Evolutionary conservation across 2,888 invertebrate genomes (phyloP).

Genomic region (Pheosia tremula): DNA sequence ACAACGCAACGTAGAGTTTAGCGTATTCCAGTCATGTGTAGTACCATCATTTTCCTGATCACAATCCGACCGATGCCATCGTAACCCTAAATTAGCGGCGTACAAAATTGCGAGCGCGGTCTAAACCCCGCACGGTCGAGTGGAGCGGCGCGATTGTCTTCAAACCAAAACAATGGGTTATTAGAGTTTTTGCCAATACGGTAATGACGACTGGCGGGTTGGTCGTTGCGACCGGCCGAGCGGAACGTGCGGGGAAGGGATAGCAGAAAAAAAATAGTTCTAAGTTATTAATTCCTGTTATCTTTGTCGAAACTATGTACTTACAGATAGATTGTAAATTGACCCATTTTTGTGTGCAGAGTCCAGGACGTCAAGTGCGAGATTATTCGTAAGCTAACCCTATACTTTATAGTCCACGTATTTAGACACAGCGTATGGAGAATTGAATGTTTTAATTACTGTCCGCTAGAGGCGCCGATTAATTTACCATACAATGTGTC

Average conservation of each 20-base stretch:
- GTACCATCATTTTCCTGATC: conserved; percentile 1
- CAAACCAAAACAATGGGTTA: conserved; percentile 60
- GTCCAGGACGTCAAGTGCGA: no score
- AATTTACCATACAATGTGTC: no score
- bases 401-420: no score
- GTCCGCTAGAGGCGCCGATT: no score
- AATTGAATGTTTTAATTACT: no score
- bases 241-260: conserved; percentile 25
- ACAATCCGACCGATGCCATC: conserved; percentile 5
- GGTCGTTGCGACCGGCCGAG: conserved; percentile 33
- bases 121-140: conserved; percentile 18
- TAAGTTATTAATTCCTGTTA: background rate
- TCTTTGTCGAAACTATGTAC: no score
- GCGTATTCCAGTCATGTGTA: background rate
- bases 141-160: conserved; percentile 34
- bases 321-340: no score
- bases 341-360: no score
- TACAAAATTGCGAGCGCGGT: conserved; percentile 34
- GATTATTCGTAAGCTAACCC: no score
- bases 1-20: background rate
- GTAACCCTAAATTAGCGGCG: conserved; percentile 37
- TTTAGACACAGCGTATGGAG: no score
- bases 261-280: conserved; percentile 15
- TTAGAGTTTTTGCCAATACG: conserved; percentile 64
- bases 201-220: conserved; percentile 49